These are phyloP conservation scores for Anabas testudineus DNA, from an alignment of 2,797 vertebrate genomes.

Conservation along the genomic window DNA sequence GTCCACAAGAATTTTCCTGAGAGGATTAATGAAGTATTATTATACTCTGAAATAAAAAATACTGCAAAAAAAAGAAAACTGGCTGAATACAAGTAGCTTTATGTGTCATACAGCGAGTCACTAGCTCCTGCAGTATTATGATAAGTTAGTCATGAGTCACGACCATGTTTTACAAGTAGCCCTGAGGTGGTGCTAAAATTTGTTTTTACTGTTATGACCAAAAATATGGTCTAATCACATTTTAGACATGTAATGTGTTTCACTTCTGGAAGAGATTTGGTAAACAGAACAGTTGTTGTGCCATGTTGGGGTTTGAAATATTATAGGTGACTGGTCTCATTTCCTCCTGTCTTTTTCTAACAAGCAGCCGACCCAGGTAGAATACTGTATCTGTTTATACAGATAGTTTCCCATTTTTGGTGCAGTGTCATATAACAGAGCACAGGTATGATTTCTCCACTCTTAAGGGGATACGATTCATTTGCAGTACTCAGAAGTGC, in stretches of 20 bases:
- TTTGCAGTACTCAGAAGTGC: slow-evolving; percentile 6
- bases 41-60: not conserved
- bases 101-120: not conserved
- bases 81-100: not conserved
- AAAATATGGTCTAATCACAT: not conserved
- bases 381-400: not conserved
- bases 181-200: slow-evolving; percentile 20
- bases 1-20: no score
- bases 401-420: not conserved
- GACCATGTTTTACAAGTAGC: not conserved
- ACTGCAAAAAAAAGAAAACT: not conserved
- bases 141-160: not conserved
- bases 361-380: not conserved
- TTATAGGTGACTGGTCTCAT: not conserved
- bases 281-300: not conserved
- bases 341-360: not conserved
- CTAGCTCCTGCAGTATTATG: not conserved
- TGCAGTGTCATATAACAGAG: not conserved
- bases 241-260: not conserved
- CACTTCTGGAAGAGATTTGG: not conserved
- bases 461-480: not conserved
- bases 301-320: not conserved
- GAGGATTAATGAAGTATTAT: no score
- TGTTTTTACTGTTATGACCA: not conserved
- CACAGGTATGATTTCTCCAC: not conserved